Base-by-base conservation (phyloP, 2,797 vertebrate genomes). In the Luscinia megarhynchos region DNA sequence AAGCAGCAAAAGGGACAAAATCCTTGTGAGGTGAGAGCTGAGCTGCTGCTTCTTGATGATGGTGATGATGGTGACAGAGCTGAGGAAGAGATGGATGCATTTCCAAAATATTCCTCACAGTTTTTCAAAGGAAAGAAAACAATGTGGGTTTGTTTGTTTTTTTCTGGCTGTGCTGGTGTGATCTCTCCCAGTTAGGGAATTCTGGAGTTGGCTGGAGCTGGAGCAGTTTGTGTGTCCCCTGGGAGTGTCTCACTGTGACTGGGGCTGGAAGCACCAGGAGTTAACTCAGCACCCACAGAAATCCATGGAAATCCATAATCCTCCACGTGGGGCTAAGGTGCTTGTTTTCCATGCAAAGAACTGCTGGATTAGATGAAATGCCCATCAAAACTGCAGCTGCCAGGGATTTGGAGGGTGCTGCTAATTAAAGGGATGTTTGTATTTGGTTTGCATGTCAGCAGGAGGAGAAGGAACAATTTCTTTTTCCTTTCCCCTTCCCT, bases 181-280 rank as follows among this genome's bases (percentile, higher is more conserved):
- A 61, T 84, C 18, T 70, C 10, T 77, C 59, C 23, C 24, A 32
- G 59, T 34, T n/a, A 7, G 18, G 63, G 76, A 68, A 23, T 46
- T 50, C 26, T 68, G 76, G 72, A 14, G 32, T 9, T 80, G 11
- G 9, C 30, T 72, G 72, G 41, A 82, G 78, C 50, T 0, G 3
- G 12, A 46, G 32, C 36, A 34, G 48, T 30, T 67, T 9, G 0
- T 10, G 53, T 38, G 74, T 54, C 11, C 27, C 18, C 15, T 34
- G 54, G 74, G 29, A 4, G 32, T 7, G 2, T 23, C 68, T 53
- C 3, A 0, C 73, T 34, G 2, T 7, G 54, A 2, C 11, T 5
- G 41, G 8, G 58, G 64, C 81, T 59, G 0, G 1, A 53, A 61
- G 85, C 16, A 1, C 41, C 1, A 0, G 4, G 43, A 61, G 46